Evolutionary conservation across 92 coral and sea anemone species (phyloP), one percentile per base, ranked within the genome.

Genomic region (Porites cylindrica): DNA sequence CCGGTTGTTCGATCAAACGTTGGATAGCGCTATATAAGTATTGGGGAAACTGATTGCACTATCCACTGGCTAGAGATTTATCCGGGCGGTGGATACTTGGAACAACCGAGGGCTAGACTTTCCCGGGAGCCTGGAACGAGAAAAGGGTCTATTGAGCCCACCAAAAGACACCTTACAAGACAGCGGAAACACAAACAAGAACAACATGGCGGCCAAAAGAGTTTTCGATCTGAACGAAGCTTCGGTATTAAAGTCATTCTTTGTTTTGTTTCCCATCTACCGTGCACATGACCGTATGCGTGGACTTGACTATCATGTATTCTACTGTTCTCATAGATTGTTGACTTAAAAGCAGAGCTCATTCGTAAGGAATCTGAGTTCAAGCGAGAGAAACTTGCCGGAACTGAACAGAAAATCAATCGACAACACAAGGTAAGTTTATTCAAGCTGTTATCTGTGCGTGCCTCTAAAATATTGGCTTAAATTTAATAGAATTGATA

Each of bases 331-430:
- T 92, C 11, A 6, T 29, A 95, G 99, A 78, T 97, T 78, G 98
- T 95, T 6, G 99, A 97, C 84, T 78, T 97, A 73, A 97, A 93
- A 84, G 99, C 99, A 1, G 99, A 97, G 70, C 94, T 97, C 65
- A 92, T 92, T 74, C 94, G 99, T 6, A 97, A 97, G 78, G 99
- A 97, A 91, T 89, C 93, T 77, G 96, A 93, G 81, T 86, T 89
- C 81, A 95, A 95, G 76, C 85, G 93, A 60, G 96, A 88, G 13
- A 85, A 87, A 76, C 77, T 79, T 78, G 87, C 71, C 17, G 88
- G 79, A 56, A 6, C 80, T 16, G 89, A 72, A 20, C 76, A 65
- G 64, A 76, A 61, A 58, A 17, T 56, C 19, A 79, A 17, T 80
- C 93, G 65, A 79, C 84, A 84, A 32, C 82, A 70, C 19, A 88